Evolutionary conservation across 1,140 invertebrate species (phyloP), one percentile per base, ranked within the genome.

Genomic region (Condylostylus longicornis): DNA sequence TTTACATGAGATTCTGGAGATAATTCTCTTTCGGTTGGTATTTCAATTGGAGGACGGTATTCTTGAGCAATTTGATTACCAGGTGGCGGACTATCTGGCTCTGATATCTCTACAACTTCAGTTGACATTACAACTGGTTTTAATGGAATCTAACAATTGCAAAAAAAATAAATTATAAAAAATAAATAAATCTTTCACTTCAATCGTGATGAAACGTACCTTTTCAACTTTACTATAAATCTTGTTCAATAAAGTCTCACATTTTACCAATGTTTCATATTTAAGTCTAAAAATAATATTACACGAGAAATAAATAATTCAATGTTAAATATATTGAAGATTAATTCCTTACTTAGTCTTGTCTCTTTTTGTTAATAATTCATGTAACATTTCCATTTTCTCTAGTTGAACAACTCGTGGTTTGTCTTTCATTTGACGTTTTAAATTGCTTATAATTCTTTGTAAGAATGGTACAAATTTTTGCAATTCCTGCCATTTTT

Each of bases 361-460:
- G 4, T 20, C 34, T 15, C 40, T 42, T 6, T 28, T 37, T 12
- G 34, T 42, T 4, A 45, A 35, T 18, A 45, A 21, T 20, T 29
- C 29, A 30, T 42, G 29, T 3, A 45, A 32, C 31, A 37, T 40
- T 34, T 40, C 29, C 38, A 45, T 42, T 40, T 45, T 45, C n/a
- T 40, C 18, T 14, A 42, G 25, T 25, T 45, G 43, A 13, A 35
- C 35, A 27, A 37, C 30, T 17, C 38, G 40, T 20, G 37, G 38
- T 17, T 38, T 41, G 25, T 44, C 43, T 21, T 25, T 10, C 17
- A 28, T 12, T 21, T 41, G 21, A 27, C 17, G 25, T 28, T 40
- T 40, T 22, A 45, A 30, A 32, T 38, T 42, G n/a, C 40, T 35
- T 27, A 45, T 42, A 29, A 45, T 29, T 12, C 23, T 32, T 20